These are phyloP conservation scores for Ceyx melanurus DNA, from an alignment of 2,113 vertebrate species.

Conservation along the genomic window DNA sequence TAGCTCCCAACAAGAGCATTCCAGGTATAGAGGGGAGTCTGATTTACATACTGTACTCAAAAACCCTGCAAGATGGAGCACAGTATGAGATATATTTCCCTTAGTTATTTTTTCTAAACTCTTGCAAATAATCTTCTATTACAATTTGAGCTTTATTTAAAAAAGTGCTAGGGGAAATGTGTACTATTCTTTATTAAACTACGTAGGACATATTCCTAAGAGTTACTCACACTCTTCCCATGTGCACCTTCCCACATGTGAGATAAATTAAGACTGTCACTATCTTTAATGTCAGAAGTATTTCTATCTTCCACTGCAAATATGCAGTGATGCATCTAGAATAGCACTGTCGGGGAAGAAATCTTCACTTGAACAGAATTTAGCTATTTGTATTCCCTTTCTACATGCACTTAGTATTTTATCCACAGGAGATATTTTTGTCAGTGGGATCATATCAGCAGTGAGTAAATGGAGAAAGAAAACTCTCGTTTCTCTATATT, in stretches of 20 bases:
- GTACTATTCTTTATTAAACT: conserved; percentile 29
- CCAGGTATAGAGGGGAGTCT: neutral
- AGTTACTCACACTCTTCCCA: conserved; percentile 38
- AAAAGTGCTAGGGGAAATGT: conserved; percentile 15
- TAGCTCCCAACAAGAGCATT: neutral
- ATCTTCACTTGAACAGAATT: conserved; percentile 28
- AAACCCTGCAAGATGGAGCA: neutral
- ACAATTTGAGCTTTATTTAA: conserved; percentile 35
- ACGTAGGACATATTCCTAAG: conserved; percentile 16
- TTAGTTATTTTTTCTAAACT: neutral
- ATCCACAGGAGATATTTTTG: neutral
- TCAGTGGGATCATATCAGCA: neutral
- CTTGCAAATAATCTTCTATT: neutral
- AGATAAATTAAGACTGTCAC: conserved; percentile 61
- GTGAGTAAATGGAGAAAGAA: neutral
- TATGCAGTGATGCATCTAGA: conserved; percentile 49
- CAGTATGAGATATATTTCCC: conserved; percentile 10
- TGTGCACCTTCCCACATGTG: conserved; percentile 31
- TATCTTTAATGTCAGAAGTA: conserved; percentile 56
- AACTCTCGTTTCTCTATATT: neutral
- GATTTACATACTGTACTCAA: neutral
- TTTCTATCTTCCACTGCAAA: conserved; percentile 52
- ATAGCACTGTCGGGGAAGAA: conserved; percentile 30
- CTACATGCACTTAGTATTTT: neutral
- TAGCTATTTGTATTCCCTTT: conserved; percentile 31